Percentiles rank a stretch among this genome's conserved stretches.
Evolutionary conservation across 2,888 invertebrate genomes (phyloP).

Genomic region (Agriopis leucophaearia): DNA sequence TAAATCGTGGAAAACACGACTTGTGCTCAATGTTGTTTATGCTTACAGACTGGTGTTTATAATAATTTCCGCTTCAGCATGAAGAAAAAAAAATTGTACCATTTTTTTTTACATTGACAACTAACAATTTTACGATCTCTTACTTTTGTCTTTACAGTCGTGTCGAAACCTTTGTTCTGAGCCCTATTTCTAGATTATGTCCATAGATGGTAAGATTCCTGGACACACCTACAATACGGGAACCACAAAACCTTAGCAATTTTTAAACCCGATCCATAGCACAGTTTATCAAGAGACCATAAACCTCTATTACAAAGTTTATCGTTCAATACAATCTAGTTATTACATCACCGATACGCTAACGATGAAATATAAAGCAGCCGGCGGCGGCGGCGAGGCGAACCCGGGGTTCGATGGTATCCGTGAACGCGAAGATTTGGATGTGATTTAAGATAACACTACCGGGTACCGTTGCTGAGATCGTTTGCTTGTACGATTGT

Average conservation of each 20-base stretch:
- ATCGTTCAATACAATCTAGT: slow-evolving; percentile 37
- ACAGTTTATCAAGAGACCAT: slow-evolving; percentile 7
- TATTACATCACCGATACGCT: slow-evolving; percentile 41
- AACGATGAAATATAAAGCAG: slow-evolving; percentile 46
- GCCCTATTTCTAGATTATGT: background rate
- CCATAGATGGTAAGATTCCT: background rate
- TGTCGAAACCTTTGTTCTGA: background rate
- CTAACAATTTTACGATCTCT: too few relatives aligned
- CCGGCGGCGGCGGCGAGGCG: slow-evolving; percentile 39
- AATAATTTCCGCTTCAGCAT: background rate
- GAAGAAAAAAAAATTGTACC: background rate
- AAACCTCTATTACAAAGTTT: slow-evolving; percentile 28
- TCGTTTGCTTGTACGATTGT: slow-evolving; percentile 70
- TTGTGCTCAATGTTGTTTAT: background rate
- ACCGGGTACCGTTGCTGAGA: slow-evolving; percentile 75
- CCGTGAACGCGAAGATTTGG: slow-evolving; percentile 64
- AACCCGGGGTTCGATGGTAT: slow-evolving; percentile 37
- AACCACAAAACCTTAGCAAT: background rate
- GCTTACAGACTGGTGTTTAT: background rate
- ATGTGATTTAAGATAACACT: slow-evolving; percentile 74
- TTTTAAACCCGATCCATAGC: slow-evolving; percentile 2
- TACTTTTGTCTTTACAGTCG: background rate
- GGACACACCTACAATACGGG: too few relatives aligned
- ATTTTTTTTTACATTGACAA: too few relatives aligned
- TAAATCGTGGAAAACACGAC: slow-evolving; percentile 22